Conservation (phyloP, 2,113 vertebrate genomes). For the Myotis davidii region DNA sequence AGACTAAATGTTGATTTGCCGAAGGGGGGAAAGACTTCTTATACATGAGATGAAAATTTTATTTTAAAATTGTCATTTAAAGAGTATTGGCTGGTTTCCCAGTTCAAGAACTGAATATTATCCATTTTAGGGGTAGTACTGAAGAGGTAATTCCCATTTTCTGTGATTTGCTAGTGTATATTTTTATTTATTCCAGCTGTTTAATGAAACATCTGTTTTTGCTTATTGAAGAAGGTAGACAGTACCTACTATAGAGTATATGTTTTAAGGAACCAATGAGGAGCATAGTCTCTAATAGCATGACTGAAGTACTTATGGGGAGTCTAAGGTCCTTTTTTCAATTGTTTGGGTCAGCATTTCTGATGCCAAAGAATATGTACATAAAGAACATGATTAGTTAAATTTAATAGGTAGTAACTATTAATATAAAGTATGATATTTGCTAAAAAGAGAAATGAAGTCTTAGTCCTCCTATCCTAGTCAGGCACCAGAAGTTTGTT, state of each 20-base stretch:
- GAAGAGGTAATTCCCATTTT: constrained; percentile 38
- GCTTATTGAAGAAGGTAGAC: background rate
- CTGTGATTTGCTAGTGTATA: constrained; percentile 30
- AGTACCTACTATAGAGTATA: background rate
- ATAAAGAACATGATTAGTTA: background rate
- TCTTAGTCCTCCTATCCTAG: background rate
- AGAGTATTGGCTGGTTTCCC: constrained; percentile 21
- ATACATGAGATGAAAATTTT: constrained; percentile 51
- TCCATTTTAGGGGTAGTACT: background rate
- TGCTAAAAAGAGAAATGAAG: background rate
- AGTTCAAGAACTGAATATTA: constrained; percentile 18
- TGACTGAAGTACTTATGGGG: background rate
- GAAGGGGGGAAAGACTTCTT: constrained; percentile 38
- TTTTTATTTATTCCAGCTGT: constrained; percentile 46
- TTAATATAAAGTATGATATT: background rate
- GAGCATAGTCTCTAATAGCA: background rate
- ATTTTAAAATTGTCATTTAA: constrained; percentile 60
- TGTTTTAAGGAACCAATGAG: background rate
- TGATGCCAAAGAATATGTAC: background rate
- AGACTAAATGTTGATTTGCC: constrained; percentile 84
- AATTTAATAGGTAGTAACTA: constrained; percentile 35
- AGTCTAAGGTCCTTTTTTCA: background rate
- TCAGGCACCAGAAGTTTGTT: background rate
- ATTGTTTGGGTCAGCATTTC: background rate
- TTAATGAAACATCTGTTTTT: constrained; percentile 49